A percentile compares a stretch with the other conserved stretches of the same genome.
Conservation (phyloP, 1,140 invertebrate genomes). For the Meloidogyne floridensis region DNA sequence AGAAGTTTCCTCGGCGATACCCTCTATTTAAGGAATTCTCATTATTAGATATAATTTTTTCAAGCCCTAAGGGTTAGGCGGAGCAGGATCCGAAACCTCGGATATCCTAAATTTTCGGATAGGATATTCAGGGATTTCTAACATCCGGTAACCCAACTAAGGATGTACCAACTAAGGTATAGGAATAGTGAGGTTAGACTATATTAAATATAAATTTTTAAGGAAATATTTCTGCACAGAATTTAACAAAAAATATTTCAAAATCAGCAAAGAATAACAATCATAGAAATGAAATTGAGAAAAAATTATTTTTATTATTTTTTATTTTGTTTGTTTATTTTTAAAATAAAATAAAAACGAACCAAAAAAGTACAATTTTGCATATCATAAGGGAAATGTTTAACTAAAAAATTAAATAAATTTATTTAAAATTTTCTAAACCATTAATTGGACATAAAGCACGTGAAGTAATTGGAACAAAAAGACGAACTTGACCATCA, state of each 20-base stretch:
- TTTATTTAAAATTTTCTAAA: background rate
- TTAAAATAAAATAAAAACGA: constrained; percentile 10
- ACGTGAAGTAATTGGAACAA: constrained; percentile 63
- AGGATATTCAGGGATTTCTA: no score
- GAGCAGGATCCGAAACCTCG: no score
- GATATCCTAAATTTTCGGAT: no score
- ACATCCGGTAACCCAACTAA: no score
- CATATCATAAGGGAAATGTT: constrained; percentile 64
- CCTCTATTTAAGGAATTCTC: no score
- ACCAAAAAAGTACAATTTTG: constrained; percentile 62
- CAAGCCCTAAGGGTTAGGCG: no score
- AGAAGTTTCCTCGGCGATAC: no score
- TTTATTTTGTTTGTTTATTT: background rate
- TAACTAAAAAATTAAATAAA: constrained; percentile 42
- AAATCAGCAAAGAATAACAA: constrained; percentile 5
- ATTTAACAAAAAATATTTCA: background rate
- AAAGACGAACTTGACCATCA: constrained; percentile 60
- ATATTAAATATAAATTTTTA: background rate
- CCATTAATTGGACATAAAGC: constrained; percentile 62
- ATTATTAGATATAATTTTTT: no score
- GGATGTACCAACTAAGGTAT: no score
- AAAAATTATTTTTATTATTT: constrained; percentile 16
- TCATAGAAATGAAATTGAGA: background rate
- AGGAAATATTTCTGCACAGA: constrained; percentile 8
- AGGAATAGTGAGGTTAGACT: no score